Evolutionary conservation across 2,797 vertebrate species (phyloP).

Genomic region (Gymnothorax javanicus): DNA sequence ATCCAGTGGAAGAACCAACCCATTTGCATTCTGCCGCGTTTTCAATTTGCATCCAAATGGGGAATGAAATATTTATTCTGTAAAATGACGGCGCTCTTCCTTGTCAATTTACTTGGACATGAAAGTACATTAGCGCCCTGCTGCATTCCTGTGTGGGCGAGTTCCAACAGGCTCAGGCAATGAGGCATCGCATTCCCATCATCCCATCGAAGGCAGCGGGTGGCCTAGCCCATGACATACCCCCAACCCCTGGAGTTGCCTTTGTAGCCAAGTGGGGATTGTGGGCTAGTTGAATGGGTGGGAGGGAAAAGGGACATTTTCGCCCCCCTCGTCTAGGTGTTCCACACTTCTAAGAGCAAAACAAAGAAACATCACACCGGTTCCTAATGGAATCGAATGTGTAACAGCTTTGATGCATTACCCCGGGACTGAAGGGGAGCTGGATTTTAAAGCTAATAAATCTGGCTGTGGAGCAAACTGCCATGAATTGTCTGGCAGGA

Average conservation of each 20-base stretch:
- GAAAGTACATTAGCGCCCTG: conserved; percentile 69
- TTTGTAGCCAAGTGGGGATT: neutral
- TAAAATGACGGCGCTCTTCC: conserved; percentile 70
- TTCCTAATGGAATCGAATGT: neutral
- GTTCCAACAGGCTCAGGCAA: conserved; percentile 68
- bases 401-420: neutral
- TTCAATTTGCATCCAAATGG: conserved; percentile 73
- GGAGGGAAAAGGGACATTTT: neutral
- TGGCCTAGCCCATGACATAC: neutral
- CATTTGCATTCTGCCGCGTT: conserved; percentile 68
- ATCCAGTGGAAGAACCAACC: conserved; percentile 44
- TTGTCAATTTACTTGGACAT: conserved; percentile 75
- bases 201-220: conserved; percentile 24
- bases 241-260: neutral
- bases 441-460: neutral
- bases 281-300: neutral
- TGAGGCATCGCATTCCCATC: conserved; percentile 56
- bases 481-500: neutral
- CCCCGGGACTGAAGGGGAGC: neutral
- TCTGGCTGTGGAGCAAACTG: neutral
- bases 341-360: neutral
- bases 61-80: conserved; percentile 74
- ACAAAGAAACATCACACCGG: neutral
- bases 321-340: neutral
- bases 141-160: conserved; percentile 71